Percentiles rank a stretch among this genome's conserved stretches.
phyloP scores from a whole-genome alignment of 2,888 invertebrate genomes.

The Hypselothyrea guttata region DNA sequence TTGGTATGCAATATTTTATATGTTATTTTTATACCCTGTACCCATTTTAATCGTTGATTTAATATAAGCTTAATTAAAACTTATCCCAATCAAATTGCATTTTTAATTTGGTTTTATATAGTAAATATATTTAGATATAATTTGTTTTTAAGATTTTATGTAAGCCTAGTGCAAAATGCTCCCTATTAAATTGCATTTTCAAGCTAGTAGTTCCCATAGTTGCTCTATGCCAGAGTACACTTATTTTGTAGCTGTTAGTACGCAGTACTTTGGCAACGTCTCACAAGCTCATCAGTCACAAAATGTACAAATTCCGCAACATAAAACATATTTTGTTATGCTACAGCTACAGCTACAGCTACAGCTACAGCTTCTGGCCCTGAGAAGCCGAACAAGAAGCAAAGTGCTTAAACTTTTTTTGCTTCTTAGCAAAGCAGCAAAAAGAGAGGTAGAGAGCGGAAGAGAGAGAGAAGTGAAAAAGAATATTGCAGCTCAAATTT shows the following conservation, averaged over 20 bases:
- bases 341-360: too few relatives aligned
- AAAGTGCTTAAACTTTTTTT: constrained; percentile 70
- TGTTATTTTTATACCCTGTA: too few relatives aligned
- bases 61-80: too few relatives aligned
- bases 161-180: too few relatives aligned
- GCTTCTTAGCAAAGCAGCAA: constrained; percentile 53
- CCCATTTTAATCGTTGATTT: too few relatives aligned
- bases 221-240: constrained; percentile 1
- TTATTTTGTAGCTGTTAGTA: constrained; percentile 19
- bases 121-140: too few relatives aligned
- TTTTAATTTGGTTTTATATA: too few relatives aligned
- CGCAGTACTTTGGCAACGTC: constrained; percentile 24
- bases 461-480: constrained; percentile 6
- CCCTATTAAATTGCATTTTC: too few relatives aligned
- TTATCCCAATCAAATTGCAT: too few relatives aligned
- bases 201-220: constrained; percentile 5
- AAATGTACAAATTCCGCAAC: constrained; percentile 67
- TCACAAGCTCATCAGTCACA: constrained; percentile 61
- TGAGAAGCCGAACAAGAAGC: constrained; percentile 27
- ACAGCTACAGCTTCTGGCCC: too few relatives aligned
- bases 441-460: constrained; percentile 18
- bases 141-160: too few relatives aligned
- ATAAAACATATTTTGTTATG: constrained; percentile 73
- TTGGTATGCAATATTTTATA: too few relatives aligned
- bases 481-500: constrained; percentile 69